Evolutionary conservation across 1,140 invertebrate species (phyloP).

Genomic region (Scaptodrosophila lebanonensis): DNA sequence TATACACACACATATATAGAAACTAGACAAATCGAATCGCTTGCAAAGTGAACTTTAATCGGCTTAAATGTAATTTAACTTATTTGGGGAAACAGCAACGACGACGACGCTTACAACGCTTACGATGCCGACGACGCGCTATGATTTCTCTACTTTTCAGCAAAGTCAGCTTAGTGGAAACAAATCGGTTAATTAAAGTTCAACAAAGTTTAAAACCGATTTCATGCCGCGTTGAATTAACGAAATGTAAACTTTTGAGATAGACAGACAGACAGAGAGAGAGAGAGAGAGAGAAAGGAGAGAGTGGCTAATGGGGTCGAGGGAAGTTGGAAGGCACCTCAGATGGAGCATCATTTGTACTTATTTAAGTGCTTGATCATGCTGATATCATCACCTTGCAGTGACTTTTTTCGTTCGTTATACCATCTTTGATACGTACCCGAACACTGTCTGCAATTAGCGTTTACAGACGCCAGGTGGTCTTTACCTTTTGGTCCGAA

Average conservation of each 20-base stretch:
- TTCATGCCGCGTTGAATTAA: slow-evolving; percentile 73
- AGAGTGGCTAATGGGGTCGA: background rate
- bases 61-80: slow-evolving; percentile 68
- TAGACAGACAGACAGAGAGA: background rate
- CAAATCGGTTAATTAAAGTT: slow-evolving; percentile 75
- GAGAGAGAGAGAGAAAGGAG: no score
- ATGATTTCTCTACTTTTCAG: slow-evolving; percentile 2
- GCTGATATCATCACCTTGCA: slow-evolving; percentile 72
- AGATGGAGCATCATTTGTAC: slow-evolving; percentile 62
- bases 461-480: slow-evolving; percentile 62
- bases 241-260: slow-evolving; percentile 65
- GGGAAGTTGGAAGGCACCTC: no score
- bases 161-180: background rate
- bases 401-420: slow-evolving; percentile 58
- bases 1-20: slow-evolving; percentile 6
- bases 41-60: slow-evolving; percentile 54
- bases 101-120: no score
- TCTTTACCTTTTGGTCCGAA: slow-evolving; percentile 28
- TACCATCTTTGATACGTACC: background rate
- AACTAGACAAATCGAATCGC: slow-evolving; percentile 62
- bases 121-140: no score
- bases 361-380: slow-evolving; percentile 74
- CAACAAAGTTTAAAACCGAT: slow-evolving; percentile 69
- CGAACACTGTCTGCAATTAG: slow-evolving; percentile 65
- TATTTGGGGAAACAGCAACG: no score